phyloP scores from a whole-genome alignment of 2,888 invertebrate genomes.

The Dorcus hopei region DNA sequence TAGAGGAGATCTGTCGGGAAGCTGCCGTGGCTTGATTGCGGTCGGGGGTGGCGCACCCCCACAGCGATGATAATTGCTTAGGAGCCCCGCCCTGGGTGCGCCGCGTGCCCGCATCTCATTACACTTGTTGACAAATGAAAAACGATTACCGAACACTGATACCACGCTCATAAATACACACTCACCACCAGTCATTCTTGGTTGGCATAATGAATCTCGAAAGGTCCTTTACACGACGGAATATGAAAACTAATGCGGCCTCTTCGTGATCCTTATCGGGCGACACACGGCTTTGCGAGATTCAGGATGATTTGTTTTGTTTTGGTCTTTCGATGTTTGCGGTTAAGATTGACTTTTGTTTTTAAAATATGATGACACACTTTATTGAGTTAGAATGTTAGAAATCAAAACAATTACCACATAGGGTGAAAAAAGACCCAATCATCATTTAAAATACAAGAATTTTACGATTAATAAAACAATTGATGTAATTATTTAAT shows the following conservation, averaged over 20 bases:
- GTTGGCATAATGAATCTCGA: background rate
- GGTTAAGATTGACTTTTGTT: too few species aligned
- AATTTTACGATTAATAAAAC: too few species aligned
- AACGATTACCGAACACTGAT: slow-evolving; percentile 37
- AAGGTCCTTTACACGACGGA: background rate
- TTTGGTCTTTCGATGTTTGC: too few species aligned
- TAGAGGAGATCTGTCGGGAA: slow-evolving; percentile 24
- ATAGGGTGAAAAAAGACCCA: too few species aligned
- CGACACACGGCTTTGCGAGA: too few species aligned
- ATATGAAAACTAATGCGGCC: background rate
- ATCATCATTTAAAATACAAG: too few species aligned
- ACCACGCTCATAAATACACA: slow-evolving; percentile 12
- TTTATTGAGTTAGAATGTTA: too few species aligned
- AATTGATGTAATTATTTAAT: too few species aligned
- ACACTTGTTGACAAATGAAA: slow-evolving; percentile 51
- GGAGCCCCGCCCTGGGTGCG: slow-evolving; percentile 47
- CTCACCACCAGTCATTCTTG: slow-evolving; percentile 1
- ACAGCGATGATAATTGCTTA: slow-evolving; percentile 46
- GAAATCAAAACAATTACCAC: too few species aligned
- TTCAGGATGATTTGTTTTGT: too few species aligned
- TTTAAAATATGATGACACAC: too few species aligned
- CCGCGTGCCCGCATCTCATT: slow-evolving; percentile 51
- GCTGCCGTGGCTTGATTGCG: slow-evolving; percentile 32
- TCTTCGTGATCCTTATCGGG: background rate
- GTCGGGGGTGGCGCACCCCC: slow-evolving; percentile 37